phyloP scores from a whole-genome alignment of 1,140 invertebrate genomes.

The Panulirus ornatus region DNA sequence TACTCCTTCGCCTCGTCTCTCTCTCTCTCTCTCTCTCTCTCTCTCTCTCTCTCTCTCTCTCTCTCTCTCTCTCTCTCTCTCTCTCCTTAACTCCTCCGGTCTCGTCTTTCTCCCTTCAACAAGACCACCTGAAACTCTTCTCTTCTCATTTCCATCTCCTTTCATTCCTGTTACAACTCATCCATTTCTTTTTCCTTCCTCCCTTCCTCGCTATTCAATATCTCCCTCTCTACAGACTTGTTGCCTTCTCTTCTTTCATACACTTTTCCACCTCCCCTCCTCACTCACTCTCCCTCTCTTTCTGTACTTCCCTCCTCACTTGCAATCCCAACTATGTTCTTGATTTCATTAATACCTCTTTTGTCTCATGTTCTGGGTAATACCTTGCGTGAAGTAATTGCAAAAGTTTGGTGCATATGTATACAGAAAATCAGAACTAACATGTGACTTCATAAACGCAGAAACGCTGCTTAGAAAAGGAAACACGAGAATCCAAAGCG shows the following conservation, averaged over 20 bases:
- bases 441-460: background rate
- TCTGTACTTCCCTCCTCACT: background rate
- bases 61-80: constrained; percentile 23
- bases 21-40: constrained; percentile 25
- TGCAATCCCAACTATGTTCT: background rate
- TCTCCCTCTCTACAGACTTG: background rate
- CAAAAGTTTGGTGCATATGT: background rate
- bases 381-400: background rate
- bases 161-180: no score
- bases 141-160: no score
- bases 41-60: constrained; percentile 11
- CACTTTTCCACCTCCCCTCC: background rate
- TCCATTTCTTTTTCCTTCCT: background rate
- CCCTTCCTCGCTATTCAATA: background rate
- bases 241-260: background rate
- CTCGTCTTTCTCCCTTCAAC: no score
- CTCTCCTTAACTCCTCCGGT: background rate
- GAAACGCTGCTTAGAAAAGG: no score
- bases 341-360: background rate
- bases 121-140: no score
- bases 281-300: background rate
- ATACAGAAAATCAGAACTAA: background rate
- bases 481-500: no score
- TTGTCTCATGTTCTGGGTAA: background rate
- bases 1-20: constrained; percentile 3